Evolutionary conservation across 2,797 vertebrate species (phyloP), one percentile per base, ranked within the genome.

Genomic region (Phalloptychus januarius): DNA sequence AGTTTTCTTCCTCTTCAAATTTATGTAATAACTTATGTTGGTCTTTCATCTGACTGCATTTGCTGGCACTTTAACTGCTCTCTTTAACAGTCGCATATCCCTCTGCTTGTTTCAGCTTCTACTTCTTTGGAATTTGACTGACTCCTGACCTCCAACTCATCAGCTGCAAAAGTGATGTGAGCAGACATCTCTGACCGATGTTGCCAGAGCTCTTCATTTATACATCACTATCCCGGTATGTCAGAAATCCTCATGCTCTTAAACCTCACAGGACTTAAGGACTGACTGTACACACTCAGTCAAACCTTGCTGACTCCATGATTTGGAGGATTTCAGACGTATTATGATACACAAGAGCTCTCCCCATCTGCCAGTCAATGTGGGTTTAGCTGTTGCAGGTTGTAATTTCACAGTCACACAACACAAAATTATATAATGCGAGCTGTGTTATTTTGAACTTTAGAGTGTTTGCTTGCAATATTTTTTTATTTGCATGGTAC

Each of bases 201-300:
- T 78, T 80, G 83, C 76, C 79, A 77, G 81, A 83, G 77, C 85
- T 91, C 82, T 89, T 94, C 85, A 86, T 89, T 92, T 92, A 89
- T 90, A 89, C 78, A 91, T 90, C 76, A 86, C 61, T 84, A 56
- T 79, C 83, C 79, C 56, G 71, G 78, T 78, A 81, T 77, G 82
- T 82, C 88, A 88, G 78, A 87, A 86, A 85, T 56, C 48, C 72
- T 90, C 75, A 76, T 58, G 75, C 36, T 84, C 80, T 71, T 48
- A 58, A 23, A 1, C 74, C 77, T 69, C 77, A 31, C 31, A 40
- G 74, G 79, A 88, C 52, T 65, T 69, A 52, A 44, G 7, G 12
- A 80, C 65, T 67, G 42, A 15, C n/a, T 81, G 76, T 84, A 75
- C 80, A 86, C 87, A 81, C 80, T n/a, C 36, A 75, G 54, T 73